Base-by-base conservation (phyloP, 2,113 vertebrate species). In the Neolamprologus devosi region DNA sequence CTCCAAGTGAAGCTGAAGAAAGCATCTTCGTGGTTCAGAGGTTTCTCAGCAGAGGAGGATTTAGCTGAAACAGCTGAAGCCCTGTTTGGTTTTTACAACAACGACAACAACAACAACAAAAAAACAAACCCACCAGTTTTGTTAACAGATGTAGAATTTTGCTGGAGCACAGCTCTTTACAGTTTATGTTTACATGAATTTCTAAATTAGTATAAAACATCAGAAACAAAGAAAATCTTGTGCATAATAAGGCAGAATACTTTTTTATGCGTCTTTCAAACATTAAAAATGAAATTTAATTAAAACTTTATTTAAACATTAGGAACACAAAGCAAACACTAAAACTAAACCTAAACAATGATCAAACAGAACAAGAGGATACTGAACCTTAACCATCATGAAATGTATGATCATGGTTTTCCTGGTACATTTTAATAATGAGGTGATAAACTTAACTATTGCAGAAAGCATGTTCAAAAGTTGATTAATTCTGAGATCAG, bases 91-190 rank as follows among this genome's bases (percentile, higher is more conserved):
- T 58, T 58, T 58, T 28, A 28, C 55, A 16, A 28, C 26, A 28
- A 57, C 0, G 0, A 55, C 53, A 13, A 45, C 42, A 14, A 45
- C 12, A 21, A 54, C 2, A 3, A 1, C 3, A 12, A 12, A 4
- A 11, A 45, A 3, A 11, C 6, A 10, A 0, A 0, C 1, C 2
- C 55, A 28, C 8, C 26, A 58, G 13, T 58, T 26, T 58, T 58
- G 26, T 30, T 58, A 58, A 30, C 26, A 58, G 26, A 9, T 4
- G 7, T 9, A 30, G 55, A 30, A 17, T 30, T 58, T 17, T 58
- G 55, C 55, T 58, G 55, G 8, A 58, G 55, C 55, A 58, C 55
- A 58, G 55, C 55, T 58, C 55, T 58, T 30, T 60, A 60, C 28
- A 60, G 28, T 58, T 30, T 9, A 30, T 60, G 57, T 60, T 60